A percentile compares a stretch with the other conserved stretches of the same genome.
phyloP scores from a whole-genome alignment of 1,140 invertebrate species.

The Dufourea novaeangliae region DNA sequence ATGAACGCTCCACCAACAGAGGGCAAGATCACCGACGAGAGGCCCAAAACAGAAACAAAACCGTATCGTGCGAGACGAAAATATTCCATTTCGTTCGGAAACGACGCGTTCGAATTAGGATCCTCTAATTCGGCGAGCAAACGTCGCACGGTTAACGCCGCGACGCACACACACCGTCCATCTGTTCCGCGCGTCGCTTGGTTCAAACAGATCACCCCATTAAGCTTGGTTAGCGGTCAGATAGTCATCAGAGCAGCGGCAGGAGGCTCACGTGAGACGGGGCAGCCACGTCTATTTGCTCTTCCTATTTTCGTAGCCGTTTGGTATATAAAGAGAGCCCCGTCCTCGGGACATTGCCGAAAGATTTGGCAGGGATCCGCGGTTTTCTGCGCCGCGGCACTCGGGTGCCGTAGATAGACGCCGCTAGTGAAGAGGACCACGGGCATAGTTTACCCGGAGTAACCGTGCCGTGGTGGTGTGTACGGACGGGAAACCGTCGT shows the following conservation, averaged over 20 bases:
- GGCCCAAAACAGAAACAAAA: too few relatives aligned
- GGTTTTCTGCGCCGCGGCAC: constrained; percentile 73
- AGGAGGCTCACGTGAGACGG: constrained; percentile 59
- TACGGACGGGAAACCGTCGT: background rate
- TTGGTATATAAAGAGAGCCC: constrained; percentile 66
- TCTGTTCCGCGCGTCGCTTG: constrained; percentile 27
- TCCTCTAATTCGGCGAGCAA: constrained; percentile 34
- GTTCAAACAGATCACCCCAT: constrained; percentile 44
- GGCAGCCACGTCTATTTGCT: constrained; percentile 60
- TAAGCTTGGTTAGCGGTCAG: constrained; percentile 54
- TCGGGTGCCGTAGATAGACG: constrained; percentile 58
- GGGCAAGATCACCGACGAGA: too few relatives aligned
- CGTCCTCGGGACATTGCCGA: constrained; percentile 73
- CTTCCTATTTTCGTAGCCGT: constrained; percentile 71
- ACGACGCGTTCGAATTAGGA: background rate
- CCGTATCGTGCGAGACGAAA: too few relatives aligned
- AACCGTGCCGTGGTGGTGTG: constrained; percentile 3
- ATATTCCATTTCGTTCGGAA: background rate
- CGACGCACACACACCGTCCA: too few relatives aligned
- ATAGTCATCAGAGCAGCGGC: constrained; percentile 19
- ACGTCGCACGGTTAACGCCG: constrained; percentile 7
- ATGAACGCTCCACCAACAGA: too few relatives aligned
- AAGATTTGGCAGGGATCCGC: constrained; percentile 76
- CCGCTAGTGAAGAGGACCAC: constrained; percentile 21
- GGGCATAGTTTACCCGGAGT: constrained; percentile 33